phyloP scores from a whole-genome alignment of 2,888 invertebrate genomes.

The Ormyrus pomaceus region DNA sequence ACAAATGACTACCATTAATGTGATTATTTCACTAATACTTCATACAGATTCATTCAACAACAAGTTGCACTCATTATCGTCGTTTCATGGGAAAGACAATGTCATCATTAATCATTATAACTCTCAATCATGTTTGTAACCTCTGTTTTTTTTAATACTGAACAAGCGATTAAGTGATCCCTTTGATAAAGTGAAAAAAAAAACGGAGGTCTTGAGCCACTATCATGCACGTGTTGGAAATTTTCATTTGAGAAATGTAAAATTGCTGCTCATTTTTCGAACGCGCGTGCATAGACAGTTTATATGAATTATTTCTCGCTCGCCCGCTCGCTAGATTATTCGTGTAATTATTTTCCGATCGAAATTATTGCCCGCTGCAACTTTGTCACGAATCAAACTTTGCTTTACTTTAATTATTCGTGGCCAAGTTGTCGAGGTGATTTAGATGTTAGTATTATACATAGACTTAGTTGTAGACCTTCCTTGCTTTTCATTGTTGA shows the following conservation, averaged over 20 bases:
- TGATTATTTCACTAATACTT: conserved; percentile 40
- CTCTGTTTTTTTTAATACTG: conserved; percentile 12
- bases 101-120: conserved; percentile 36
- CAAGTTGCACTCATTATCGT: conserved; percentile 29
- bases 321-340: conserved; percentile 30
- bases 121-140: conserved; percentile 21
- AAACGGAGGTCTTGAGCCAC: conserved; percentile 15
- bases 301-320: conserved; percentile 27
- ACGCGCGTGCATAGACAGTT: conserved; percentile 25
- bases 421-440: conserved; percentile 25
- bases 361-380: conserved; percentile 17
- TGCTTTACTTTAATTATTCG: neutral
- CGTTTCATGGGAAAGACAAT: conserved; percentile 37
- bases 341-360: conserved; percentile 18
- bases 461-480: conserved; percentile 60
- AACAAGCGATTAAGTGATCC: neutral
- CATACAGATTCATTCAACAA: conserved; percentile 46
- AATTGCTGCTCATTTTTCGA: neutral
- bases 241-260: neutral
- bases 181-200: conserved; percentile 13
- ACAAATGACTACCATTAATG: conserved; percentile 61
- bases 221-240: conserved; percentile 26
- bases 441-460: conserved; percentile 60
- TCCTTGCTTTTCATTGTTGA: conserved; percentile 58
- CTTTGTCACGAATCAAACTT: conserved; percentile 7